phyloP scores from a whole-genome alignment of 1,140 invertebrate species.

The Drosophila guanche region DNA sequence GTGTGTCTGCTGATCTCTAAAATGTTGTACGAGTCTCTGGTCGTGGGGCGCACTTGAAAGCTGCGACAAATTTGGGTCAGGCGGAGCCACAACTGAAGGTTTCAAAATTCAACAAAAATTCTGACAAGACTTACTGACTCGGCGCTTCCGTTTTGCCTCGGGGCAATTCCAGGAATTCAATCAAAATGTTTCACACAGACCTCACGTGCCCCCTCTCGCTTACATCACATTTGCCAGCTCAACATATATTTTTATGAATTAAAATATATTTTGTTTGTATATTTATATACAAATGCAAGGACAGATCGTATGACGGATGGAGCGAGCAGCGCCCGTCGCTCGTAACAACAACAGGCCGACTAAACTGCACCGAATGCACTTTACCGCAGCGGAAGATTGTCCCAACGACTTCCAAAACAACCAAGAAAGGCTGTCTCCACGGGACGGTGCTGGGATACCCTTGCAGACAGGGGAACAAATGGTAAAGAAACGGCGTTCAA shows the following conservation, averaged over 20 bases:
- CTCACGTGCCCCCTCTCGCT: constrained; percentile 21
- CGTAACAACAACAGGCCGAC: constrained; percentile 57
- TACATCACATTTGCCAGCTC: constrained; percentile 54
- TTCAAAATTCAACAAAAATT: constrained; percentile 35
- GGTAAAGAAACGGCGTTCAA: too few species aligned
- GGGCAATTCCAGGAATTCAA: constrained; percentile 70
- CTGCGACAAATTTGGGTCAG: constrained; percentile 25
- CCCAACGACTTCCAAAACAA: background rate
- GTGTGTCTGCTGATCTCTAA: constrained; percentile 33
- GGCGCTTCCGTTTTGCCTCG: constrained; percentile 65
- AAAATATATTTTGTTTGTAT: constrained; percentile 21
- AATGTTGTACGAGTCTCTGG: constrained; percentile 5
- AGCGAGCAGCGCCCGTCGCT: constrained; percentile 61
- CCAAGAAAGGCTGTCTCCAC: background rate
- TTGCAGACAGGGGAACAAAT: background rate
- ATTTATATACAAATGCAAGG: constrained; percentile 12
- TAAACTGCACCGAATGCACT: constrained; percentile 72
- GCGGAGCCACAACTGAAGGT: constrained; percentile 8
- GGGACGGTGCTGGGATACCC: too few species aligned
- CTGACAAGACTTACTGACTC: constrained; percentile 49
- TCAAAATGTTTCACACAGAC: constrained; percentile 70
- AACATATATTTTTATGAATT: constrained; percentile 63
- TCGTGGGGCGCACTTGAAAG: background rate
- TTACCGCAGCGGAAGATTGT: constrained; percentile 46
- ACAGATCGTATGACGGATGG: constrained; percentile 49